Conservation (phyloP, 2,113 vertebrate genomes). For the Oreotrochilus melanogaster region DNA sequence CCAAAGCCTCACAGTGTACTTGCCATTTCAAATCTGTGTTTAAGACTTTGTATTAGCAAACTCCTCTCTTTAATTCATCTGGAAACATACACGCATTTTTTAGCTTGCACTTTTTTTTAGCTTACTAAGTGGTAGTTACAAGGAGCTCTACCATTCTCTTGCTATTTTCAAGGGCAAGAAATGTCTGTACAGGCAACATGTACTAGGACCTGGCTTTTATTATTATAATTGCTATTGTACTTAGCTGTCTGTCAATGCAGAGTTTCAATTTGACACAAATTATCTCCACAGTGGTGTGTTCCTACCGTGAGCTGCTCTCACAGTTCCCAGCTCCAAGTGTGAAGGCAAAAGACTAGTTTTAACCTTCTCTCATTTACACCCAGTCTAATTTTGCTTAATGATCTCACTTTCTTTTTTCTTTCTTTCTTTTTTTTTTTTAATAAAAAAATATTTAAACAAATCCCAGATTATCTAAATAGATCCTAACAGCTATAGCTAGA, state of each 20-base stretch:
- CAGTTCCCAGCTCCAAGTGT: neutral
- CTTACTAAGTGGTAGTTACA: neutral
- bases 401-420: neutral
- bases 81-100: neutral
- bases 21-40: neutral
- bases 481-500: neutral
- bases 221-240: constrained; percentile 66
- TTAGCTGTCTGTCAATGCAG: constrained; percentile 47
- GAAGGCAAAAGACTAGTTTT: neutral
- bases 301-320: neutral
- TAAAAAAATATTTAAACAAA: neutral
- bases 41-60: neutral
- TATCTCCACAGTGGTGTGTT: neutral
- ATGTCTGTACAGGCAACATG: neutral
- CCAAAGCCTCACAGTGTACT: neutral
- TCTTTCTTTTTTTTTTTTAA: neutral
- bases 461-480: neutral
- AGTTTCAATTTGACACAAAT: constrained; percentile 44
- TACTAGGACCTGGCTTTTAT: constrained; percentile 43
- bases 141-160: neutral
- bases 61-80: neutral
- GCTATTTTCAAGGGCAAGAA: constrained; percentile 57
- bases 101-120: neutral
- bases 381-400: constrained; percentile 11
- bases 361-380: constrained; percentile 21